Percentiles rank a stretch among this genome's conserved stretches.
Evolutionary conservation across 2,888 invertebrate genomes (phyloP).

Genomic region (Lepidonotus clava): DNA sequence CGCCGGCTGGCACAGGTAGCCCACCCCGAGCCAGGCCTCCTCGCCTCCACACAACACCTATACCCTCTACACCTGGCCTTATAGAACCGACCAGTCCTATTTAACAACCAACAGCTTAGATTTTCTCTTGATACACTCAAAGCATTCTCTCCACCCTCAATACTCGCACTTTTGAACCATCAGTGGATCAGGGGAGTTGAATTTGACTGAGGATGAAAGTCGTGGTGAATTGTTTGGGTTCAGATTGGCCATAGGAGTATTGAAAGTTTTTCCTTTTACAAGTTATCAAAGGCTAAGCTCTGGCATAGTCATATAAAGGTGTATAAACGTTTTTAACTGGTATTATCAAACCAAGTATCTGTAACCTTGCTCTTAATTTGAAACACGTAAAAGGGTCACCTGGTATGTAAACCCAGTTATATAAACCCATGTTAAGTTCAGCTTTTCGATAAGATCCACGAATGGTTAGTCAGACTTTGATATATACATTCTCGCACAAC

Average conservation of each 20-base stretch:
- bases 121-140: neutral
- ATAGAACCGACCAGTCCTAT: neutral
- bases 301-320: too few relatives aligned
- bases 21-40: neutral
- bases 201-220: neutral
- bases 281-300: too few relatives aligned
- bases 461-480: neutral
- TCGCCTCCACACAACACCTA: neutral
- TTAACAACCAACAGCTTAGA: neutral
- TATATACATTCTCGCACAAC: neutral
- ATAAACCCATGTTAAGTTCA: too few relatives aligned
- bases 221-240: too few relatives aligned
- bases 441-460: neutral
- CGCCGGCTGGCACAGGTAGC: slow-evolving; percentile 51
- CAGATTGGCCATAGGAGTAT: too few relatives aligned
- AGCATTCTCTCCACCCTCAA: neutral
- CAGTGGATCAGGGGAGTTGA: neutral
- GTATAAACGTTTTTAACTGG: too few relatives aligned
- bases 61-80: neutral
- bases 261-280: too few relatives aligned
- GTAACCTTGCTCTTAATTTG: too few relatives aligned
- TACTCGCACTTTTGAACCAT: neutral
- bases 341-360: too few relatives aligned
- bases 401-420: too few relatives aligned
- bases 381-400: too few relatives aligned